A percentile compares a stretch with the other conserved stretches of the same genome.
These are phyloP conservation scores for Pungitius pungitius DNA, from an alignment of 2,113 vertebrate species.

Conservation along the genomic window DNA sequence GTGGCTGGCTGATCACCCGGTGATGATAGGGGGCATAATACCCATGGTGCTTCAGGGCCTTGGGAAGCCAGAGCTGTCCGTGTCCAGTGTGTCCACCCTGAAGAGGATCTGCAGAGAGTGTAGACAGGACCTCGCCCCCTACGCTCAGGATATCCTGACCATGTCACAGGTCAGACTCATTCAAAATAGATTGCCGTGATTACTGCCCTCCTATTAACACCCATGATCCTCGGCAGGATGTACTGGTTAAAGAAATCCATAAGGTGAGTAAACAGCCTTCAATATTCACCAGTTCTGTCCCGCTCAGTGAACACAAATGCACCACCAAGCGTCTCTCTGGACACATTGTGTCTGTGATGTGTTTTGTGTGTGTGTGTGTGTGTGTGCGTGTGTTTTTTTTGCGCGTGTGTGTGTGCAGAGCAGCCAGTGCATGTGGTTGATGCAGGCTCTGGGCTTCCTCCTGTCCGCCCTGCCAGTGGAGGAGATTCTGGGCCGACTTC, in stretches of 20 bases:
- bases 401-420: slow-evolving; percentile 80
- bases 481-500: slow-evolving; percentile 90
- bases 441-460: slow-evolving; percentile 97
- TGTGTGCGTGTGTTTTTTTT: slow-evolving; percentile 24
- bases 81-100: slow-evolving; percentile 94
- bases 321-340: background rate
- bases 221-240: slow-evolving; percentile 80
- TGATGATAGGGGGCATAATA: slow-evolving; percentile 93
- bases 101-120: slow-evolving; percentile 99
- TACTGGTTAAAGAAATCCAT: slow-evolving; percentile 93
- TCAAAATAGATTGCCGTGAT: background rate
- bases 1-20: slow-evolving; percentile 95
- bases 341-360: slow-evolving; percentile 15
- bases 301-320: background rate
- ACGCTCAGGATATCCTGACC: slow-evolving; percentile 89
- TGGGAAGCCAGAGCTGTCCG: slow-evolving; percentile 90
- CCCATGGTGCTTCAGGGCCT: slow-evolving; percentile 93
- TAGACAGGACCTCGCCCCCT: slow-evolving; percentile 88
- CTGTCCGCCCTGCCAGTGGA: slow-evolving; percentile 91
- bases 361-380: background rate
- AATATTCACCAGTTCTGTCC: background rate
- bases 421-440: slow-evolving; percentile 98
- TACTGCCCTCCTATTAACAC: background rate
- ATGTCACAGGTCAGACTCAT: slow-evolving; percentile 89
- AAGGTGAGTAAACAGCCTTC: slow-evolving; percentile 84